Percentiles rank a stretch among this genome's conserved stretches.
Conservation (phyloP, 2,888 invertebrate species). For the Protonemura montana region DNA sequence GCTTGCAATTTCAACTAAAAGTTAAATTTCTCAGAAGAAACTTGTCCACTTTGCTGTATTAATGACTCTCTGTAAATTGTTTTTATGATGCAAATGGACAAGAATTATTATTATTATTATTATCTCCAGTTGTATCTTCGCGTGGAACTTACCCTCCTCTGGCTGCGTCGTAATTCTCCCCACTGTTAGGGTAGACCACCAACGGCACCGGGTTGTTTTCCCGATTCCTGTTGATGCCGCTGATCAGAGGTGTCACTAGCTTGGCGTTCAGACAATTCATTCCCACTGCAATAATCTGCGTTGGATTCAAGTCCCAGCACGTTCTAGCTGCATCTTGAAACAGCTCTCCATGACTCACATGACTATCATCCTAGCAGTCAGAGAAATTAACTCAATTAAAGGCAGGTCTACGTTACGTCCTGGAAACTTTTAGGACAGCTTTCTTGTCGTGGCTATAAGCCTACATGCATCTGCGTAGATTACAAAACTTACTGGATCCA, state of each 20-base stretch:
- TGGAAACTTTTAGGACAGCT: neutral
- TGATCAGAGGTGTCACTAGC: conserved; percentile 69
- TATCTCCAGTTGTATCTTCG: too few species aligned
- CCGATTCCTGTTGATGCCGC: conserved; percentile 63
- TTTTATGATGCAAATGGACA: too few species aligned
- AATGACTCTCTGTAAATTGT: too few species aligned
- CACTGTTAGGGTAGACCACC: conserved; percentile 93
- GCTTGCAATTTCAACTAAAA: too few species aligned
- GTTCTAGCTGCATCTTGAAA: conserved; percentile 76
- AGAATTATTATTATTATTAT: too few species aligned
- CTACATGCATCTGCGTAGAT: neutral
- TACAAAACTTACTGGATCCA: too few species aligned
- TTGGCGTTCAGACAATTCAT: conserved; percentile 85
- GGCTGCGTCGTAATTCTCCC: conserved; percentile 77
- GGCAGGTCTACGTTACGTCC: neutral
- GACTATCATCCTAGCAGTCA: conserved; percentile 64
- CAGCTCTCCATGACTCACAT: conserved; percentile 80
- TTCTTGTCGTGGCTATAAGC: neutral
- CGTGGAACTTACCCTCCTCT: conserved; percentile 63
- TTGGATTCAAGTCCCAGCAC: conserved; percentile 67
- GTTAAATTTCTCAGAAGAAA: too few species aligned
- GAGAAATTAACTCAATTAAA: neutral
- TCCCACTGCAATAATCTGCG: conserved; percentile 86
- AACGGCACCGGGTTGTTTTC: conserved; percentile 69
- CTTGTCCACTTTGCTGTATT: too few species aligned